phyloP scores from a whole-genome alignment of 2,888 invertebrate genomes.

The Dorcus hopei region DNA sequence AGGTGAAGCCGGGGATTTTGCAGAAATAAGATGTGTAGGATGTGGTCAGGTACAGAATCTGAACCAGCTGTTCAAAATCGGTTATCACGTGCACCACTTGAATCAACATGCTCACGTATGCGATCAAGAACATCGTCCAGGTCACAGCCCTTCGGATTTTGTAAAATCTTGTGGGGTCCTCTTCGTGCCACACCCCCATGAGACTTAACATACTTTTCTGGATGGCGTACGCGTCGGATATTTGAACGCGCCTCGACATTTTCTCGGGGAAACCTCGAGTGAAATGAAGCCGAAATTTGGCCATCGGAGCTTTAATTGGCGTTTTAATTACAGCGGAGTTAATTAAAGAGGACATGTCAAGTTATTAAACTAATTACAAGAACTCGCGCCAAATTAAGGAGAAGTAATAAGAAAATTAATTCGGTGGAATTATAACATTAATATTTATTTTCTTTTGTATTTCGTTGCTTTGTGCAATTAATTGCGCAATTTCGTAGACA shows the following conservation, averaged over 20 bases:
- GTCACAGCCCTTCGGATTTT: constrained; percentile 3
- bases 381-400: too few relatives aligned
- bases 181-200: constrained; percentile 10
- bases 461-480: too few relatives aligned
- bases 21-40: constrained; percentile 17
- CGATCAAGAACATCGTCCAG: constrained; percentile 10
- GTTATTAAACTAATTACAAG: too few relatives aligned
- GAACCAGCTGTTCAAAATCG: constrained; percentile 12
- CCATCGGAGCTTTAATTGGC: too few relatives aligned
- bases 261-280: too few relatives aligned
- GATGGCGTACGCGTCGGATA: background rate
- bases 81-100: constrained; percentile 9
- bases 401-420: too few relatives aligned
- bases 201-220: background rate
- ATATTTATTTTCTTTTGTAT: too few relatives aligned
- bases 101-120: constrained; percentile 12
- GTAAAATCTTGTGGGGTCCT: constrained; percentile 1
- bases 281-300: too few relatives aligned
- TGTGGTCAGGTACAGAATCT: constrained; percentile 11
- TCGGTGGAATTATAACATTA: too few relatives aligned
- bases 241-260: background rate
- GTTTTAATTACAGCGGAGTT: too few relatives aligned
- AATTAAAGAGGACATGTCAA: too few relatives aligned
- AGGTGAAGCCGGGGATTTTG: constrained; percentile 12
- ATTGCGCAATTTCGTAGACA: too few relatives aligned